Base-by-base conservation (phyloP, 2,888 invertebrate genomes). In the Mythimna loreyi region DNA sequence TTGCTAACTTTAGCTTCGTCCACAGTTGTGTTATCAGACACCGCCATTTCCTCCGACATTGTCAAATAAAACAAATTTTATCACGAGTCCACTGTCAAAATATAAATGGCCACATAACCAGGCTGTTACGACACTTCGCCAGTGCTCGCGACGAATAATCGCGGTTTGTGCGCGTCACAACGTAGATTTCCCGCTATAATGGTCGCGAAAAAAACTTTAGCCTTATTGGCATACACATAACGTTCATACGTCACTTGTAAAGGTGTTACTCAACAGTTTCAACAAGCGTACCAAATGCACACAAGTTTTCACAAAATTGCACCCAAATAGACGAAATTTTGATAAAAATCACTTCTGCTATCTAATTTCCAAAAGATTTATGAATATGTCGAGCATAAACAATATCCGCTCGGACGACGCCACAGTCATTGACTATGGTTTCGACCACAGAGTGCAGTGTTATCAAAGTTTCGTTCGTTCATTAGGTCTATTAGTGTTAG, bases 11-110 rank as follows among this genome's bases (percentile, higher is more conserved):
- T 90, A 85, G 87, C 86, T 86, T 93, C 93, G 77, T 93, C 93
- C 62, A 86, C 88, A 72, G 89, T 89, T 80, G 90, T 91, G 89
- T 92, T 95, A 93, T 94, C 95, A 91, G 92, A 90, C 89, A 94
- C 91, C 92, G 94, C 95, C 94, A 95, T 95, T 94, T 95, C 94
- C 80, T 94, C 94, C 78, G 95, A 95, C 95, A 95, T 95, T 93
- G 94, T 94, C 92, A 92, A 93, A 89, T 90, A 87, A 84, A 90
- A 89, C 67, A 86, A 91, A 90, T 86, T 91, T 88, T 89, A 89
- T 86, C 86, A 88, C 85, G 86, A 89, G 87, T 86, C 86, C 91
- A 92, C 92, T 91, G 92, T 91, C 91, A 93, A 90, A 89, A 86
- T 81, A 78, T 90, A 91, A 88, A 91, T 88, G 89, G 88, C 90